phyloP scores from a whole-genome alignment of 2,113 vertebrate genomes.

The Gnathonemus echidnorhynchus region DNA sequence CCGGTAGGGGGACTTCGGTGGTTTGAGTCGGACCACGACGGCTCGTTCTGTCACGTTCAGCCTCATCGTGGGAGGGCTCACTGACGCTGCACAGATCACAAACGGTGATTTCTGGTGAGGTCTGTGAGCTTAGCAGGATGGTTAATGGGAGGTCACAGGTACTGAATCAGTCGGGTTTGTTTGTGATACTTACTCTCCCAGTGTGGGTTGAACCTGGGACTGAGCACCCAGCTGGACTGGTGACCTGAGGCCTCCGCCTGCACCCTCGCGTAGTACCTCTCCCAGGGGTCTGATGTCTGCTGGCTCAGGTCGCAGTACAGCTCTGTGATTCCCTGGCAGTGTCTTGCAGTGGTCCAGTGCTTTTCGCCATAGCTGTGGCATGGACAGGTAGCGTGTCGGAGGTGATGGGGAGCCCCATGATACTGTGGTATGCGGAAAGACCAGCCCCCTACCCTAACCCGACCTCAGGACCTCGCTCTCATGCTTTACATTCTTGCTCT shows the following conservation, averaged over 20 bases:
- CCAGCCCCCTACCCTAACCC: not conserved
- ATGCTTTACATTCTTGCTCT: not conserved
- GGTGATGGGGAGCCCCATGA: not conserved
- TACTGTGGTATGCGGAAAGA: not conserved
- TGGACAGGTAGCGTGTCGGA: not conserved
- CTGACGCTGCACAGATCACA: conserved; percentile 40
- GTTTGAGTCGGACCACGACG: conserved; percentile 48
- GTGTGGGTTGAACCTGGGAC: conserved; percentile 57
- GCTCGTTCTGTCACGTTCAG: conserved; percentile 33
- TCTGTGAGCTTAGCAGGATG: not conserved
- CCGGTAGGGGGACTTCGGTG: conserved; percentile 30
- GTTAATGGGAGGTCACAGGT: not conserved
- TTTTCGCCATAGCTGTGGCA: conserved; percentile 56
- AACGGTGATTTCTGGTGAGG: not conserved
- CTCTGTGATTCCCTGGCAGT: conserved; percentile 49
- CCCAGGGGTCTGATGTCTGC: conserved; percentile 50
- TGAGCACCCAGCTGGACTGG: conserved; percentile 52
- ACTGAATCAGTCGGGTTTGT: not conserved
- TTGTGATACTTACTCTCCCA: conserved; percentile 56
- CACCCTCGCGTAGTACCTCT: conserved; percentile 66
- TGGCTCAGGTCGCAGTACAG: conserved; percentile 57
- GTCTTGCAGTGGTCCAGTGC: conserved; percentile 43
- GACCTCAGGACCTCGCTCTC: not conserved
- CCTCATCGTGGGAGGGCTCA: conserved; percentile 53
- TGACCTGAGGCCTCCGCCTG: conserved; percentile 27